phyloP scores from a whole-genome alignment of 2,888 invertebrate species.

The Rhingia campestris region DNA sequence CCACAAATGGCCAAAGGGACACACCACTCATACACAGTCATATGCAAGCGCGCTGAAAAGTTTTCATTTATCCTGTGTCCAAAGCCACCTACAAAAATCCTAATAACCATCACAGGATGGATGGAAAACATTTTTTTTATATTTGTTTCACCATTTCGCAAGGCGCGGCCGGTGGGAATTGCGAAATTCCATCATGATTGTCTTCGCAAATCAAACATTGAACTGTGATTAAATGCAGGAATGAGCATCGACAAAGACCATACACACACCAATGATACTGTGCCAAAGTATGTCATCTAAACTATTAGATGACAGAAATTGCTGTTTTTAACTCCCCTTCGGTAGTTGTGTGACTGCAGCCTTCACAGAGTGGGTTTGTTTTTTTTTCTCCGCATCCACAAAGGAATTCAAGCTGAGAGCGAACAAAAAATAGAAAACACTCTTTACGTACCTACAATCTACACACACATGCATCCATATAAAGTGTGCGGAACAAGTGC shows the following conservation, averaged over 20 bases:
- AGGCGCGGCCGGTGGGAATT: conserved; percentile 35
- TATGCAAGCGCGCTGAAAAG: conserved; percentile 27
- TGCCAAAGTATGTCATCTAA: conserved; percentile 52
- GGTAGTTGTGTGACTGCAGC: conserved; percentile 23
- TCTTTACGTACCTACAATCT: conserved; percentile 31
- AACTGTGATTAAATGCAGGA: conserved; percentile 66
- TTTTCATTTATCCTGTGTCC: conserved; percentile 12
- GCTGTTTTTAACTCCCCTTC: conserved; percentile 23
- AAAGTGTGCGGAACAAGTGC: conserved; percentile 72
- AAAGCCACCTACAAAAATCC: conserved; percentile 25
- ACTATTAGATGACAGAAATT: conserved; percentile 58
- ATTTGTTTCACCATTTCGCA: conserved; percentile 47
- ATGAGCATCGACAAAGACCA: conserved; percentile 63
- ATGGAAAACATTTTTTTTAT: conserved; percentile 54
- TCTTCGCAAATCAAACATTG: conserved; percentile 62
- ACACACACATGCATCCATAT: conserved; percentile 43
- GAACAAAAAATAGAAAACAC: conserved; percentile 23
- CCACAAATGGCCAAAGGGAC: conserved; percentile 54
- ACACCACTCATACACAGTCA: no score
- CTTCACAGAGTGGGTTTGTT: conserved; percentile 26
- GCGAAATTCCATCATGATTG: conserved; percentile 53
- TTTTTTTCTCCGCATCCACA: neutral
- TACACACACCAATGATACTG: conserved; percentile 15
- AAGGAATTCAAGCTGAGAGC: conserved; percentile 17
- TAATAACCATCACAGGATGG: conserved; percentile 13